phyloP scores from a whole-genome alignment of 2,888 invertebrate genomes.

The Thera britannica region DNA sequence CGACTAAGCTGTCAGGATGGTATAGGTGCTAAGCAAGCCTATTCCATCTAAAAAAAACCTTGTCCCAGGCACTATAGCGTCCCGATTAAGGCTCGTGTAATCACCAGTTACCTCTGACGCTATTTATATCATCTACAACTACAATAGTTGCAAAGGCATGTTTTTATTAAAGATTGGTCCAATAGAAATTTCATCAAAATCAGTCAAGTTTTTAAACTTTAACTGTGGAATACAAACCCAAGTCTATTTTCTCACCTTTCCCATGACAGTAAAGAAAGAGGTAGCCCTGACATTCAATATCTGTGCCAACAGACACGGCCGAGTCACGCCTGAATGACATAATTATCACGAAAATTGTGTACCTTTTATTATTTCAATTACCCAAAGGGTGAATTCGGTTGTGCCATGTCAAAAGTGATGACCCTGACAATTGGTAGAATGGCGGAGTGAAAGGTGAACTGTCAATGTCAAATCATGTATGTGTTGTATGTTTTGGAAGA shows the following conservation, averaged over 20 bases:
- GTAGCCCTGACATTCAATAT: constrained; percentile 22
- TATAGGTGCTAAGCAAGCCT: too few species aligned
- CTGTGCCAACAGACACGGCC: constrained; percentile 26
- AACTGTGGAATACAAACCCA: too few species aligned
- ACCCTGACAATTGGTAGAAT: constrained; percentile 33
- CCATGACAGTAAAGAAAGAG: neutral
- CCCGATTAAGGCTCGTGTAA: too few species aligned
- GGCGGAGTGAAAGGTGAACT: constrained; percentile 31
- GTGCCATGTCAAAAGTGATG: constrained; percentile 25
- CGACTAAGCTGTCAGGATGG: too few species aligned
- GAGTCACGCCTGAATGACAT: constrained; percentile 33
- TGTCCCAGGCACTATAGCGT: too few species aligned
- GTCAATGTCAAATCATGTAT: constrained; percentile 35
- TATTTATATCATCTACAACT: too few species aligned
- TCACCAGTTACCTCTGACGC: too few species aligned
- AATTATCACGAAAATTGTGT: constrained; percentile 32
- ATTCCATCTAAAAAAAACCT: too few species aligned
- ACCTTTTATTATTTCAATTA: constrained; percentile 28
- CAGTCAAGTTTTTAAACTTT: too few species aligned
- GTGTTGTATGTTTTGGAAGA: constrained; percentile 1
- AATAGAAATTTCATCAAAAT: too few species aligned
- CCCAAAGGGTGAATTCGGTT: constrained; percentile 25
- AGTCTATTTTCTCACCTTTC: neutral
- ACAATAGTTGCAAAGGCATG: too few species aligned
- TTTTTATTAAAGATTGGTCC: too few species aligned